phyloP scores from a whole-genome alignment of 2,797 vertebrate genomes.

The Enoplosus armatus region DNA sequence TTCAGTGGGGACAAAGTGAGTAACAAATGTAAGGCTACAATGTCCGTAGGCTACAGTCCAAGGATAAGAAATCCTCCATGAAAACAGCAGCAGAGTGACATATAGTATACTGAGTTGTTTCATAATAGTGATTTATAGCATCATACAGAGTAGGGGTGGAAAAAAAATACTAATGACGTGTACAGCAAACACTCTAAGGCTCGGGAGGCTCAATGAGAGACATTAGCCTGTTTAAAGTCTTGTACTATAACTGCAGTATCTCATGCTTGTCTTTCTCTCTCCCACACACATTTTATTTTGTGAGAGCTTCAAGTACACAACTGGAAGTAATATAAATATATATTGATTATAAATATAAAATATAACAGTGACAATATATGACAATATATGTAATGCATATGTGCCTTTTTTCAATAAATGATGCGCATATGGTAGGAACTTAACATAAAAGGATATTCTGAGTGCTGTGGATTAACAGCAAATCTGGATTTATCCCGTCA shows the following conservation, averaged over 20 bases:
- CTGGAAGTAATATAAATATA: not conserved
- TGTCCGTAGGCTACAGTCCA: slow-evolving; percentile 42
- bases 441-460: not conserved
- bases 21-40: slow-evolving; percentile 38
- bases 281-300: not conserved
- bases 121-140: slow-evolving; percentile 2
- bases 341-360: not conserved
- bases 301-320: not conserved
- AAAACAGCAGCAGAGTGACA: slow-evolving; percentile 12
- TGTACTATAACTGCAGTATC: not conserved
- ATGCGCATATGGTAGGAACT: slow-evolving; percentile 13
- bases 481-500: slow-evolving; percentile 35
- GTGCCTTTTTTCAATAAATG: slow-evolving; percentile 20
- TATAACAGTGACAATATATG: not conserved
- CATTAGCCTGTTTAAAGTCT: not conserved
- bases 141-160: not conserved
- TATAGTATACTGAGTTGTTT: slow-evolving; percentile 7
- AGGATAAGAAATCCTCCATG: slow-evolving; percentile 23
- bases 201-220: not conserved
- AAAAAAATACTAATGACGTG: slow-evolving; percentile 7
- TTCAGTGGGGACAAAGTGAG: slow-evolving; percentile 46
- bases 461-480: slow-evolving; percentile 33
- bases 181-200: not conserved
- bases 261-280: not conserved
- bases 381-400: not conserved